Evolutionary conservation across 2,797 vertebrate species (phyloP), one percentile per base, ranked within the genome.

Genomic region (Falco concolor): DNA sequence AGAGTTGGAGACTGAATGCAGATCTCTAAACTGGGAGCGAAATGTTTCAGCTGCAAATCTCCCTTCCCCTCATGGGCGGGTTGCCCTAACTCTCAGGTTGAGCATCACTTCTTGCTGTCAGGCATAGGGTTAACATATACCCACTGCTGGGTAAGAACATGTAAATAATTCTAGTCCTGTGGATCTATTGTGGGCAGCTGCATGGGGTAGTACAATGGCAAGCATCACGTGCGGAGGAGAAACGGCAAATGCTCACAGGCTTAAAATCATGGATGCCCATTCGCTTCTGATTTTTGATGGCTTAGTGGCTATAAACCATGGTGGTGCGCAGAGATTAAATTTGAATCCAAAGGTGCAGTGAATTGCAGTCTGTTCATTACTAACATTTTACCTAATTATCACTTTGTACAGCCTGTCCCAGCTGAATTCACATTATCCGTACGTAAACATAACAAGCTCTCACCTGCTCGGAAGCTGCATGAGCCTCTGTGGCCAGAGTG

Each of bases 341-440:
- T 78, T 57, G 52, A 54, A 74, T 91, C 59, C 84, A 79, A 5
- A 94, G 50, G 59, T 78, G 78, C 75, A 44, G 50, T 50, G 84
- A 92, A 67, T 96, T 88, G 64, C 32, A 44, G 63, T 12, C 78
- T 91, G 27, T 75, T 96, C 84, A 34, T 92, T 84, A 73, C 52
- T 44, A 89, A 25, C 44, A 40, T 79, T 91, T 81, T 59, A 22
- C 38, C 56, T 57, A 80, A 74, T 95, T 74, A 49, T 20, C 44
- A 20, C 67, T 84, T 59, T 38, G 78, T 76, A 69, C 94, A 92
- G 60, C 54, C 63, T 92, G 89, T 93, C 81, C 89, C 10, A 1
- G 52, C 75, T 89, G 87, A 40, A 52, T 76, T 83, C 89, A 5
- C 60, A 6, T 61, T 54, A 7, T 52, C 56, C 52, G 69, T 54